Conservation (phyloP, 1,140 invertebrate species). For the Euglossa dilemma region DNA sequence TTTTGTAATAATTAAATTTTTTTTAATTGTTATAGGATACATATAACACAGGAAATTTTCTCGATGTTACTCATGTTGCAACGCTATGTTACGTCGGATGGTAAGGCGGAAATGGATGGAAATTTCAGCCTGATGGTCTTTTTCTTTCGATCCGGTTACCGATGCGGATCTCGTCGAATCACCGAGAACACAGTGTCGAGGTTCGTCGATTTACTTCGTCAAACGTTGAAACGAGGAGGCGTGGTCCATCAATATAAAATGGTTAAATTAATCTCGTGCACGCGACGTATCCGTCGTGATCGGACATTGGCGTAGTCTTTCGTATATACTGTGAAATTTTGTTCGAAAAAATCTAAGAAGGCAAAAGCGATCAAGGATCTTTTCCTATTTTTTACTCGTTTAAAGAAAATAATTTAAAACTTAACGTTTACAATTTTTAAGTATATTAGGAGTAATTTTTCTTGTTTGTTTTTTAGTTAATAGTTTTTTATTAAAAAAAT, state of each 20-base stretch:
- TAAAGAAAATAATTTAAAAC: too few relatives aligned
- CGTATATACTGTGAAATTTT: not conserved
- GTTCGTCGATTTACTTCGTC: slow-evolving; percentile 38
- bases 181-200: not conserved
- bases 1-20: too few relatives aligned
- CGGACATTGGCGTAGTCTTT: slow-evolving; percentile 16
- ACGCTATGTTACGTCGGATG: too few relatives aligned
- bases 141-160: not conserved
- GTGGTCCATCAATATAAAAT: slow-evolving; percentile 59
- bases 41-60: too few relatives aligned
- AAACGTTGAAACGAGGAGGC: slow-evolving; percentile 53
- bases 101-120: not conserved
- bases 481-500: too few relatives aligned
- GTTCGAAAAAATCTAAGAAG: not conserved
- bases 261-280: slow-evolving; percentile 36
- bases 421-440: too few relatives aligned
- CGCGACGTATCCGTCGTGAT: slow-evolving; percentile 21
- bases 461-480: too few relatives aligned
- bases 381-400: too few relatives aligned
- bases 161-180: slow-evolving; percentile 21
- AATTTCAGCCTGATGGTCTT: not conserved
- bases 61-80: too few relatives aligned
- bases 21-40: too few relatives aligned
- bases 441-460: too few relatives aligned
- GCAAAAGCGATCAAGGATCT: not conserved